Evolutionary conservation across 2,797 vertebrate species (phyloP).

Genomic region (Varecia variegata): DNA sequence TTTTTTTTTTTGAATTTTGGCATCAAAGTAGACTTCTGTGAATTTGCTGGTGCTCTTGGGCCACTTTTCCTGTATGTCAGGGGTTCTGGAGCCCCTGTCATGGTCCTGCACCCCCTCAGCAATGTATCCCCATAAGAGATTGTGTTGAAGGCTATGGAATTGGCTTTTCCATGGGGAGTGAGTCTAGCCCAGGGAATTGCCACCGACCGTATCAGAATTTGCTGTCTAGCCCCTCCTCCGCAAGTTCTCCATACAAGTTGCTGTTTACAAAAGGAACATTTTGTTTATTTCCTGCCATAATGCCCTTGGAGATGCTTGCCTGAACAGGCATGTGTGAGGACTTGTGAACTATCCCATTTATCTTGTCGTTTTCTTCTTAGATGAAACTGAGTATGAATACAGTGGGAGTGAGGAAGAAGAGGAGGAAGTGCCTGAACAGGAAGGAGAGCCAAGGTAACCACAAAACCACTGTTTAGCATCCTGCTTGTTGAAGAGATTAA

Average conservation of each 20-base stretch:
- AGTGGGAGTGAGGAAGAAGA: conserved; percentile 99
- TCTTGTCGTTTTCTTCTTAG: conserved; percentile 81
- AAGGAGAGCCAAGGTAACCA: conserved; percentile 97
- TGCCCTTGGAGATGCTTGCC: background rate
- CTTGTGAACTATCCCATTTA: background rate
- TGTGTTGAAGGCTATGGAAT: background rate
- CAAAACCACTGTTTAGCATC: fast-evolving
- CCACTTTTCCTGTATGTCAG: background rate
- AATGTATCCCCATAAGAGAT: fast-evolving
- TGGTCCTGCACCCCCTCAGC: background rate
- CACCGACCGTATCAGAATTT: fast-evolving
- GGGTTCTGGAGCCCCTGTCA: background rate
- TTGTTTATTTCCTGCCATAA: background rate
- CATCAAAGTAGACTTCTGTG: background rate
- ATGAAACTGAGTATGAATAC: conserved; percentile 99
- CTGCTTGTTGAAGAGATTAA: background rate
- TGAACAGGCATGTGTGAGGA: fast-evolving
- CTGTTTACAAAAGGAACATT: background rate
- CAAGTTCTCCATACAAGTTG: background rate
- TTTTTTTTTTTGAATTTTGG: background rate
- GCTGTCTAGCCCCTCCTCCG: fast-evolving
- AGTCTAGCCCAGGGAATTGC: background rate
- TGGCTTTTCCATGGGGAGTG: background rate
- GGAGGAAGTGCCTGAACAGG: conserved; percentile 97
- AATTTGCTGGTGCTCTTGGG: background rate